Evolutionary conservation across 2,113 vertebrate genomes (phyloP), one percentile per base, ranked within the genome.

Genomic region (Coryphaenoides rupestris): DNA sequence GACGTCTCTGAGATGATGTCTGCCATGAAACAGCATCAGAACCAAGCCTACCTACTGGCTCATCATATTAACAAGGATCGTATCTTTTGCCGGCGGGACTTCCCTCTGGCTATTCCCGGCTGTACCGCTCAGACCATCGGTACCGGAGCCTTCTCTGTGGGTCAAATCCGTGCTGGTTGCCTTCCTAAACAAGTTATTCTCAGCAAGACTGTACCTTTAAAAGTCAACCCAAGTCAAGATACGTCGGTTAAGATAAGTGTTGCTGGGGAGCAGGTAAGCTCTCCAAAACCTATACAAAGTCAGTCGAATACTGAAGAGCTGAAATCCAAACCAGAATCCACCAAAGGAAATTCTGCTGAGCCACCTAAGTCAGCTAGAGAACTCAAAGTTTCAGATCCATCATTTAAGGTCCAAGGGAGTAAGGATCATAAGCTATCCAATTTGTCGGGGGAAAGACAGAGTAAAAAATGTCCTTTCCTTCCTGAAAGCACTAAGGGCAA

Each of bases 11-110:
- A 99, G 77, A 95, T 99, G 95, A 93, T 98, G 78, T 94, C 95
- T 0, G 95, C 96, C 65, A 95, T 99, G 94, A 98, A 99, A 79
- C 96, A 98, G 77, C 96, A 94, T 70, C 95, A 98, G 85, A 98
- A 94, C 0, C 91, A 96, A 70, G 93, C 96, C 73, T 98, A 98
- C 81, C 91, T 99, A 80, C 88, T 99, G 52, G 93, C 96, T 68
- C 96, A 98, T 62, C 95, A 98, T 72, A 93, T 98, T 84, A 96
- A 94, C 88, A 98, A 96, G 84, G 94, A 98, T 50, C 92, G 91
- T 68, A 88, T 96, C 55, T 88, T 98, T 73, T 88, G 92, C 64
- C 91, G 93, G n/a, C 93, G 95, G 68, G 95, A 99, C 72, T 90
- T 98, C 64, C 95, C 96, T 49, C 89, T 98, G 76, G 90, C 93